Base-by-base conservation (phyloP, 2,888 invertebrate species). In the Trichopoda pennipes region DNA sequence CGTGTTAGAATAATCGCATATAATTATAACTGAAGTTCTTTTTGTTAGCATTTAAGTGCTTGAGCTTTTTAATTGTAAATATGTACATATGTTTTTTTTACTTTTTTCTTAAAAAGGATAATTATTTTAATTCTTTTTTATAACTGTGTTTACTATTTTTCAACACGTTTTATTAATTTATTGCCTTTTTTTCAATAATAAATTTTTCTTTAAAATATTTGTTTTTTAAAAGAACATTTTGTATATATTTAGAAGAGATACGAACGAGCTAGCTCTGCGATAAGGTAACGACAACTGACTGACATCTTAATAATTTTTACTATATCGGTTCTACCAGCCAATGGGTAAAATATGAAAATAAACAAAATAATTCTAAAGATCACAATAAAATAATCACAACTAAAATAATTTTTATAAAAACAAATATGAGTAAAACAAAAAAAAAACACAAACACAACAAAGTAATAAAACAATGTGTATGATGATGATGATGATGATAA, bases 271-370 rank as follows among this genome's bases (percentile, higher is more conserved):
- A 82, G 56, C 75, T 82, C 75, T 68, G 70, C 75, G 82, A 72
- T 76, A 82, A 79, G 72, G 79, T 82, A 76, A 76, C 79, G 79
- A 63, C 75, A 72, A 82, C 82, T 82, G 74, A 79, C 64, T 68
- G 66, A 72, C 51, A 70, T 70, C 17, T 68, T 47, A 70, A 76
- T 58, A 70, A 72, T 76, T 81, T 81, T 72, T 81, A 68, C 66
- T 76, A 76, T 81, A 76, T 66, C 72, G 76, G 72, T 60, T 76
- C 76, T 61, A 68, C 56, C 64, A 80, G 61, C 23, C 72, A 81
- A 77, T 81, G 81, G 81, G 68, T 69, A 28, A 77, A 70, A 56
- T 53, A 70, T 68, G 51, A 68, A 73, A 42, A 58, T 8, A 61
- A 58, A 21, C 51, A 44, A 51, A 56, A 35, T 68, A 78, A 72